Evolutionary conservation across 2,797 vertebrate genomes (phyloP).

Genomic region (Borostomias antarcticus): DNA sequence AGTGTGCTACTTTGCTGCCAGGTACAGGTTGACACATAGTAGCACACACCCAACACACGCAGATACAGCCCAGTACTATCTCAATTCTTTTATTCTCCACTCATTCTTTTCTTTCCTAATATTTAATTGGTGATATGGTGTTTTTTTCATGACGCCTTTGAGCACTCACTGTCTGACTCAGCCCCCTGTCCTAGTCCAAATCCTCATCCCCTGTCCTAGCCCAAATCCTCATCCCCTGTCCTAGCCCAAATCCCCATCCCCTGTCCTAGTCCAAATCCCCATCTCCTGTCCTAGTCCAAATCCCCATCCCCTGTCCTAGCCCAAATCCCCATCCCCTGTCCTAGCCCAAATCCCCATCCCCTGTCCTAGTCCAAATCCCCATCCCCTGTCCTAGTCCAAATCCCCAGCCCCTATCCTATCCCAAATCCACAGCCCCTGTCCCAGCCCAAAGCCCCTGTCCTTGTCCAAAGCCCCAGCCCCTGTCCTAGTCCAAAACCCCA

Average conservation of each 20-base stretch:
- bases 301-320: conserved; percentile 28
- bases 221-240: conserved; percentile 21
- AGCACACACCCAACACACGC: conserved; percentile 58
- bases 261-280: conserved; percentile 24
- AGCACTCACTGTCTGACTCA: not conserved
- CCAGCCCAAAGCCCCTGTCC: not conserved
- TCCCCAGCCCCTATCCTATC: too few species aligned
- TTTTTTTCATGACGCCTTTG: conserved; percentile 33
- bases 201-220: not conserved
- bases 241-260: not conserved
- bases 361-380: too few species aligned
- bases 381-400: too few species aligned
- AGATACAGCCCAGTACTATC: conserved; percentile 26
- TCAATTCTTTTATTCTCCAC: conserved; percentile 29
- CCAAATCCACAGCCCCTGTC: conserved; percentile 12
- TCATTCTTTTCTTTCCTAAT: conserved; percentile 47
- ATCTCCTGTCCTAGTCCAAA: conserved; percentile 13
- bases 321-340: not conserved
- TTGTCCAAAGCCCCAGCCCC: conserved; percentile 17
- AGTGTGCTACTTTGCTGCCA: conserved; percentile 47
- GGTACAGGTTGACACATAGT: conserved; percentile 55
- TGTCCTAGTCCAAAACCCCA: not conserved
- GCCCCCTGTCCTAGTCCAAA: conserved; percentile 39
- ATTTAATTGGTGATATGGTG: conserved; percentile 57
- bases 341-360: conserved; percentile 4